Evolutionary conservation across 1,140 invertebrate genomes (phyloP).

Genomic region (Gonioctena quinquepunctata): DNA sequence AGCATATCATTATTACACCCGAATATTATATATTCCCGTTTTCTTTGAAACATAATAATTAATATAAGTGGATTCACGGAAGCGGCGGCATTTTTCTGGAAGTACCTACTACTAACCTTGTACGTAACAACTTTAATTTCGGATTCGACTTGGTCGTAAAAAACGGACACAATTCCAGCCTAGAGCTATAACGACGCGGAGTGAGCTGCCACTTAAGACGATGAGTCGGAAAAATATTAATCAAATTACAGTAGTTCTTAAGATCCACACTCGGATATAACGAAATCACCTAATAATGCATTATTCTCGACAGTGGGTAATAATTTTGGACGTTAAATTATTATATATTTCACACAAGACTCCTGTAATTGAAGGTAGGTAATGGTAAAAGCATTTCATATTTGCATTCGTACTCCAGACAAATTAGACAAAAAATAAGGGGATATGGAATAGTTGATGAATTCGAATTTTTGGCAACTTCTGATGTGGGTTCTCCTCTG

Average conservation of each 20-base stretch:
- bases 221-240: conserved; percentile 17
- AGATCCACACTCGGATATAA: conserved; percentile 16
- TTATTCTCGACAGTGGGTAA: not conserved
- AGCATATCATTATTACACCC: conserved; percentile 11
- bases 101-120: conserved; percentile 8
- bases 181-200: conserved; percentile 10
- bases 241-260: conserved; percentile 11
- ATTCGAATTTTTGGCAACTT: too few species aligned
- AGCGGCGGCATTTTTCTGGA: conserved; percentile 10
- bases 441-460: too few species aligned
- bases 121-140: conserved; percentile 14
- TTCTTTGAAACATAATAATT: conserved; percentile 2
- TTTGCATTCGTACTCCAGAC: conserved; percentile 25
- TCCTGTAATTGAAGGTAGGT: conserved; percentile 8
- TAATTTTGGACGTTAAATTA: not conserved
- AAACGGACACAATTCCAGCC: conserved; percentile 6
- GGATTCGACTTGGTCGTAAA: conserved; percentile 12
- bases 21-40: conserved; percentile 8
- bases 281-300: conserved; percentile 8
- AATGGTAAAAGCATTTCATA: conserved; percentile 23
- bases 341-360: conserved; percentile 12
- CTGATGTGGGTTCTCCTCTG: too few species aligned
- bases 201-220: not conserved
- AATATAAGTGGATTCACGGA: conserved; percentile 7
- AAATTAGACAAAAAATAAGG: too few species aligned